Evolutionary conservation across 2,113 vertebrate species (phyloP), one percentile per base, ranked within the genome.

Genomic region (Gambusia affinis): DNA sequence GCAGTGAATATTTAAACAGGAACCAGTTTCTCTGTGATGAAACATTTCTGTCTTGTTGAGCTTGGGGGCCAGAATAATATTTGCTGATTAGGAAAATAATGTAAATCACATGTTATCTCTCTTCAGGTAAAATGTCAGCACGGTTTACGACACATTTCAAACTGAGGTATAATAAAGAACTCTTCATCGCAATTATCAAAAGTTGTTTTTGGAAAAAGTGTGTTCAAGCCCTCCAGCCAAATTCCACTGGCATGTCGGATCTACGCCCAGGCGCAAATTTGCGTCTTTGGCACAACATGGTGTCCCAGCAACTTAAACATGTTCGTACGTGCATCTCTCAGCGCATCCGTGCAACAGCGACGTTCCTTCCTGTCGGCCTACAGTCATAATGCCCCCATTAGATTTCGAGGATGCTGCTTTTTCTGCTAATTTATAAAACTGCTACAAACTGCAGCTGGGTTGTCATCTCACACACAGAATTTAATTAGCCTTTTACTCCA

Each of bases 361-460:
- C 12, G 10, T 60, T 35, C 12, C 12, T 64, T 57, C 64, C 31
- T 60, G 47, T 12, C 12, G 12, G 37, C 51, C 51, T n/a, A 12
- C 61, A 37, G 60, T 11, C 66, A 19, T 62, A 39, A 31, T 69
- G 35, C 35, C 33, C 42, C 51, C 60, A 42, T 28, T 29, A 47
- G 22, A 54, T 33, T 54, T 51, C 27, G 30, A 30, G 37, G 14
- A 57, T 22, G 24, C 24, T 39, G 31, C 33, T 54, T 39, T 37
- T 31, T 72, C 57, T 4, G 22, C 17, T 81, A 51, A 81, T 81
- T 67, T 71, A 62, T 35, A 29, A 54, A 73, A 73, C 10, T 64
- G 8, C 14, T 57, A 14, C 31, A 72, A 75, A 67, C 12, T 28
- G 37, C 51, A 51, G 28, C 47, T 76, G 19, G 27, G 31, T 29